Base-by-base conservation (phyloP, 1,140 invertebrate species). In the Parapsyche elsis region DNA sequence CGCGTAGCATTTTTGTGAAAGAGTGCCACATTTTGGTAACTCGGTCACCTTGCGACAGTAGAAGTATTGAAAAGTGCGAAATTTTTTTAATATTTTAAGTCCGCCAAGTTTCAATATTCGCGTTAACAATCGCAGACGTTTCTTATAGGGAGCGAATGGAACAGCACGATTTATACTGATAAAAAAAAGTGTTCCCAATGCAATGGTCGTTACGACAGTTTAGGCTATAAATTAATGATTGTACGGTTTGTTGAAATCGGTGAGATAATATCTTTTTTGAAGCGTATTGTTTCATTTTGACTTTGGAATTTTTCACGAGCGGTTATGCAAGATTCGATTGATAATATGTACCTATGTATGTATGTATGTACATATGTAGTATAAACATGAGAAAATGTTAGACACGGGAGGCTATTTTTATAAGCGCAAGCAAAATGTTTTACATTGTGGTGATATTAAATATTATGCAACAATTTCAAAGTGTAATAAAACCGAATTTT, bases 201-300 rank as follows among this genome's bases (percentile, higher is more conserved):
- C 64, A 23, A 12, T 26, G 57, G 57, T 16, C 16, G 16, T 67
- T 67, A 9, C 64, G 64, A 23, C 21, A 67, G 19, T 26, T 67
- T 67, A 67, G 64, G 64, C 64, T 26, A 23, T 30, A 23, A 67
- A 67, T 67, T 14, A 67, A 26, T 23, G 21, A 26, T 67, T 67
- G 64, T 67, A 67, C 64, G 64, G 24, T 26, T 26, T 67, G 64
- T 67, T 30, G 64, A 26, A 67, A 67, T 67, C 24, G 19, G 10
- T 26, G 23, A 67, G 21, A 67, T 67, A 61, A 61, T 61, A 21
- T 61, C 49, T 2, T 53, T 53, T 53, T n/a, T 53, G 10, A 53
- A 53, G 10, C 49, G 12, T 53, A n/a, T 53, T 53, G 16, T 53
- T 38, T 38, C 30, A 38, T 38, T 38, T 38, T 38, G 30, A 38